Percentiles rank a stretch among this genome's conserved stretches.
Evolutionary conservation across 2,113 vertebrate species (phyloP).

Genomic region (Callorhinus ursinus): DNA sequence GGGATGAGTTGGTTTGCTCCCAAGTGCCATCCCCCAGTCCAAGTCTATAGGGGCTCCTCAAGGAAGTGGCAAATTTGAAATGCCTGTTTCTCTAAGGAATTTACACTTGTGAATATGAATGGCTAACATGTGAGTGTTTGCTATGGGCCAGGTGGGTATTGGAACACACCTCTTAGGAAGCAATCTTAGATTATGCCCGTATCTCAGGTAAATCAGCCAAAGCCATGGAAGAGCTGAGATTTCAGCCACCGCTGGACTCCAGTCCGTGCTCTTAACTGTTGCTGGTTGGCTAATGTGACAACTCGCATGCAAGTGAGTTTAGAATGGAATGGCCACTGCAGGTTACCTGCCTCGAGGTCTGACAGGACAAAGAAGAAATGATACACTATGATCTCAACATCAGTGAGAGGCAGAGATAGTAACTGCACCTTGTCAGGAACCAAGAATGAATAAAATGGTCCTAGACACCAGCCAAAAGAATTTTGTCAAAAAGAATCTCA

Average conservation of each 20-base stretch:
- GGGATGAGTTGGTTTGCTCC: not conserved
- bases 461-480: not conserved
- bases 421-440: not conserved
- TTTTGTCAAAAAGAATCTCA: conserved; percentile 41
- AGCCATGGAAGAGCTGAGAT: not conserved
- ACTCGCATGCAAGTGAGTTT: not conserved
- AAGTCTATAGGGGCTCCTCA: not conserved
- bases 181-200: not conserved
- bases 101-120: not conserved
- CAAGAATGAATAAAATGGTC: not conserved
- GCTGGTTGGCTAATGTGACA: accelerated
- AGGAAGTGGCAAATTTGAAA: not conserved
- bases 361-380: not conserved
- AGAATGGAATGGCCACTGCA: not conserved
- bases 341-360: not conserved
- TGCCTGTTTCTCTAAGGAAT: not conserved
- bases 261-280: not conserved
- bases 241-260: not conserved
- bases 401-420: not conserved
- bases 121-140: not conserved
- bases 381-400: not conserved
- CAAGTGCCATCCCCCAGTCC: not conserved
- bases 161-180: not conserved
- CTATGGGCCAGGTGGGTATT: not conserved
- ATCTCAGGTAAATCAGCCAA: not conserved